phyloP scores from a whole-genome alignment of 2,113 vertebrate species.

The Tachysurus fulvidraco region DNA sequence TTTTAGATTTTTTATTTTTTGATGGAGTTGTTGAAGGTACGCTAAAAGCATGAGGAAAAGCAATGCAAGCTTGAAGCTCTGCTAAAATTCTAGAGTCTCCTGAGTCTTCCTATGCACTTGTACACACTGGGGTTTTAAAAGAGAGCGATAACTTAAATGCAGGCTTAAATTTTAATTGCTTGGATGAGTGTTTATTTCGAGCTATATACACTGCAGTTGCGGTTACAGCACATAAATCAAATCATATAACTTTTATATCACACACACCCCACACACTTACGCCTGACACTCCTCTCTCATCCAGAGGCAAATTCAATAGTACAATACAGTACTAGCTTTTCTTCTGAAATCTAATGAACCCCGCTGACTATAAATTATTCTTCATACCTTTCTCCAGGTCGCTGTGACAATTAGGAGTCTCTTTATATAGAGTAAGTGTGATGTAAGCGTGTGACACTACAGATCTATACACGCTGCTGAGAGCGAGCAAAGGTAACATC shows the following conservation, averaged over 20 bases:
- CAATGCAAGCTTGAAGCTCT: not conserved
- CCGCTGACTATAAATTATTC: not conserved
- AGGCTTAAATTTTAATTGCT: not conserved
- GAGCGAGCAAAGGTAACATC: conserved; percentile 31
- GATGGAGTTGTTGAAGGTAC: not conserved
- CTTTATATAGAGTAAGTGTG: conserved; percentile 55
- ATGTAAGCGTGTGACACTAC: not conserved
- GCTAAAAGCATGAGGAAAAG: not conserved
- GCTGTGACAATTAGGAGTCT: conserved; percentile 41
- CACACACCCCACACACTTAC: too few species aligned
- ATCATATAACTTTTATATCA: not conserved
- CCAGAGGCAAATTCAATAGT: not conserved
- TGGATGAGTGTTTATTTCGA: not conserved
- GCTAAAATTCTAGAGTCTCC: not conserved
- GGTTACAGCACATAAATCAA: not conserved
- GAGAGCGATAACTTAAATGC: not conserved
- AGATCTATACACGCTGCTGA: not conserved
- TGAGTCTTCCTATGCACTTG: not conserved
- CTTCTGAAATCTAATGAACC: not conserved
- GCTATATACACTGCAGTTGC: not conserved
- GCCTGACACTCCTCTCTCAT: not conserved
- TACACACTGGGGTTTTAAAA: not conserved
- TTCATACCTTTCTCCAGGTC: conserved; percentile 4
- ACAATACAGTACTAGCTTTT: not conserved
- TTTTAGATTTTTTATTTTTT: not conserved